Base-by-base conservation (phyloP, 2,888 invertebrate species). In the Napeogenes sylphis region DNA sequence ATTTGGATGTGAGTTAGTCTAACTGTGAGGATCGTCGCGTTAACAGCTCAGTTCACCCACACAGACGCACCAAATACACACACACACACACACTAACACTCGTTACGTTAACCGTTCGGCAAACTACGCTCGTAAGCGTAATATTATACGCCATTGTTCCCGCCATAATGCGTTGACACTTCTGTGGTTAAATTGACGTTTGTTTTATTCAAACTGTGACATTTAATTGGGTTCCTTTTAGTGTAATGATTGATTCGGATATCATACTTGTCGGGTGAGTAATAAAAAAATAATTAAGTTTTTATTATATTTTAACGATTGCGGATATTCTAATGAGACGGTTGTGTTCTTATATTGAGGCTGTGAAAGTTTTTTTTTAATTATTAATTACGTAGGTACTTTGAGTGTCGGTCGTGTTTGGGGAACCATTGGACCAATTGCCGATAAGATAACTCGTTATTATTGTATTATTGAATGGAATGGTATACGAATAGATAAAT, bases 1-100 rank as follows among this genome's bases (percentile, higher is more conserved):
- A 90, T 90, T 90, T 89, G 89, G 90, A 88, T 89, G 89, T 82
- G 87, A 88, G 90, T 90, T 90, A 91, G 91, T 91, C 86, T 88
- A 87, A 90, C 89, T 87, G 89, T 84, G 88, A 86, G 86, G 83
- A 88, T 84, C 85, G 90, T 75, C 84, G 88, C 86, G 89, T 85
- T 84, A 87, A 86, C 89, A 87, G 63, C 63, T 63, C 65, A 45
- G 59, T 56, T 42, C 58, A 45, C 45, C 32, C 62, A 59, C 59
- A 59, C 54, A 32, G 35, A 55, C 59, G 54, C 55, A 21, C 21
- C 21, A 21, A 0, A 55, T 77, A 83, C 83, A 76, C 84, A 78
- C 85, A 78, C 80, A 64, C 80, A 75, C 76, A 79, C 80, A 61
- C 58, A 63, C 68, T 61, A 73, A 73, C 76, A 60, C 74, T 72